Conservation (phyloP, 2,888 invertebrate species). For the Mylabris sibirica region DNA sequence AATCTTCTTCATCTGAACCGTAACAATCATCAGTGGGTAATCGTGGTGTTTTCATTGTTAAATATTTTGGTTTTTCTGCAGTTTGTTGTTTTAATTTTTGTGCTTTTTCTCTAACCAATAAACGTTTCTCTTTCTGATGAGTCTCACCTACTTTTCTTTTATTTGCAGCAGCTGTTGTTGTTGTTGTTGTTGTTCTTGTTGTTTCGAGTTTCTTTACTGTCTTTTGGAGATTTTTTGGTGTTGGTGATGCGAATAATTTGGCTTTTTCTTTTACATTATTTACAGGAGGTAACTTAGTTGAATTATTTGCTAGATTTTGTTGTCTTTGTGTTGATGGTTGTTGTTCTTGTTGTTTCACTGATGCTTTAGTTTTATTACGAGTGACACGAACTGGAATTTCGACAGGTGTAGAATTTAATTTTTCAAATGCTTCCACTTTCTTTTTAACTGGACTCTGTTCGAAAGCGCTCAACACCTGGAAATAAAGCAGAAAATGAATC, state of each 20-base stretch:
- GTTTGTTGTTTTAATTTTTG: constrained; percentile 59
- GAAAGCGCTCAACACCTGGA: constrained; percentile 64
- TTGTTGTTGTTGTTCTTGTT: too few species aligned
- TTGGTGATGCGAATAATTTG: constrained; percentile 40
- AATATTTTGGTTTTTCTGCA: constrained; percentile 51
- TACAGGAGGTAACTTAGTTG: background rate
- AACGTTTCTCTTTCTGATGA: constrained; percentile 53
- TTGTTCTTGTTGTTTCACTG: constrained; percentile 28
- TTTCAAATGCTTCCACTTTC: constrained; percentile 69
- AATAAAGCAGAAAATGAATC: constrained; percentile 33
- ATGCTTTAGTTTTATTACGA: constrained; percentile 59
- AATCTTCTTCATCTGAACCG: constrained; percentile 64
- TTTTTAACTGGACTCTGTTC: constrained; percentile 68
- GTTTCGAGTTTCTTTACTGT: constrained; percentile 46
- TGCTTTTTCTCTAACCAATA: constrained; percentile 62
- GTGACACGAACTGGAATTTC: constrained; percentile 53
- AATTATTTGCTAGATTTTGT: background rate
- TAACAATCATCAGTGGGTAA: constrained; percentile 67
- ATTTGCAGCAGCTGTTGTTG: too few species aligned
- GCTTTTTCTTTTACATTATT: constrained; percentile 39
- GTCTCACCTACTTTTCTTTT: constrained; percentile 15
- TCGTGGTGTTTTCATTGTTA: constrained; percentile 57
- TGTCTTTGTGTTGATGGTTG: background rate
- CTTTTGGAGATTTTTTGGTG: constrained; percentile 31
- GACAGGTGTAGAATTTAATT: constrained; percentile 43